Evolutionary conservation across 2,888 invertebrate species (phyloP).

Genomic region (Furcula furcula): DNA sequence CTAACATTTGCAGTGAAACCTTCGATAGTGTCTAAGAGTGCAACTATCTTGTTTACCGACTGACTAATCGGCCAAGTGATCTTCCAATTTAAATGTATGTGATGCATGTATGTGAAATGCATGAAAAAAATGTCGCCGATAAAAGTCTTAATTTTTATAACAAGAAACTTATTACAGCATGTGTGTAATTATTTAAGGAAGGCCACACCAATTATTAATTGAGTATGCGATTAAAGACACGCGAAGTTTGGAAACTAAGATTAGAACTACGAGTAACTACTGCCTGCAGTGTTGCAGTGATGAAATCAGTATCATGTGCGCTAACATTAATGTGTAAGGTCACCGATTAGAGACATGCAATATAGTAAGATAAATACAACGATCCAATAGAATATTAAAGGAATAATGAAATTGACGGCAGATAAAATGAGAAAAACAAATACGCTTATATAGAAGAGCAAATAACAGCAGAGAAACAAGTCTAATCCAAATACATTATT

Average conservation of each 20-base stretch:
- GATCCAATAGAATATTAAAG: slow-evolving; percentile 8
- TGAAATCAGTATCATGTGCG: slow-evolving; percentile 49
- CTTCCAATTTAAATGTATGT: no score
- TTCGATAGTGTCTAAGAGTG: no score
- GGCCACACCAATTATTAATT: slow-evolving; percentile 41
- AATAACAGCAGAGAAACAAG: slow-evolving; percentile 3
- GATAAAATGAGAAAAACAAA: not conserved
- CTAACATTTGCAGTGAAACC: no score
- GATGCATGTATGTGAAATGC: no score
- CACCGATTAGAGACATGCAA: slow-evolving; percentile 41
- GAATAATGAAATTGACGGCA: slow-evolving; percentile 10
- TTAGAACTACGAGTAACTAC: slow-evolving; percentile 18
- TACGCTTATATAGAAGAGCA: not conserved
- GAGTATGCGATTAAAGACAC: slow-evolving; percentile 41
- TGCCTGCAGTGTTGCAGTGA: slow-evolving; percentile 41
- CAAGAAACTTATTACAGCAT: slow-evolving; percentile 12
- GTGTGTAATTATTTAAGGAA: slow-evolving; percentile 41
- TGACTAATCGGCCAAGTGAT: no score
- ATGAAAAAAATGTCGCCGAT: not conserved
- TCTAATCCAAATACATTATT: slow-evolving; percentile 8
- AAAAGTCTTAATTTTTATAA: not conserved
- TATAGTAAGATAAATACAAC: slow-evolving; percentile 8
- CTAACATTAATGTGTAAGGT: slow-evolving; percentile 35
- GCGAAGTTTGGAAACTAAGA: slow-evolving; percentile 47
- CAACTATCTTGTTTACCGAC: no score